Conservation (phyloP, 2,888 invertebrate genomes). For the Oscheius onirici region DNA sequence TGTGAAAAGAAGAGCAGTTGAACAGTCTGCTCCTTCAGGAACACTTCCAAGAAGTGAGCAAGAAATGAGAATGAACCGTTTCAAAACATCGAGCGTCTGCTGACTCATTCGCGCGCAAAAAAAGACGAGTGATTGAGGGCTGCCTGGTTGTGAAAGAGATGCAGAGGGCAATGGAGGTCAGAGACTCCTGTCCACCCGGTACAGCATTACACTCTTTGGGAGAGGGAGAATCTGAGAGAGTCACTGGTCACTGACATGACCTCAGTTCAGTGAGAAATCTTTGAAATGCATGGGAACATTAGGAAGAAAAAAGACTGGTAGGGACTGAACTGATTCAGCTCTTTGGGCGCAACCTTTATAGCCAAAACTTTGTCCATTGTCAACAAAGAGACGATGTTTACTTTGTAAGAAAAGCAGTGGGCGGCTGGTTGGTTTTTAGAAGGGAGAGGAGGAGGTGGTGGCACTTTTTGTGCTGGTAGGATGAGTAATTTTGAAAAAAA, state of each 20-base stretch:
- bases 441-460: not conserved
- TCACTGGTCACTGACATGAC: not conserved
- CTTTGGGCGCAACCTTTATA: not conserved
- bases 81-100: too few species aligned
- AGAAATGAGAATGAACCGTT: too few species aligned
- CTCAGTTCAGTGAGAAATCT: not conserved
- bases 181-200: not conserved
- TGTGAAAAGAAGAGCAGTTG: not conserved
- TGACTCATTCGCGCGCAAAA: not conserved
- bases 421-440: not conserved
- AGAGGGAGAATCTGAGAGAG: not conserved
- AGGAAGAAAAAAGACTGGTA: not conserved
- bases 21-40: not conserved
- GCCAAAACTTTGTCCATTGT: not conserved
- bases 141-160: not conserved
- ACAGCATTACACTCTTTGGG: constrained; percentile 18
- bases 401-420: constrained; percentile 14
- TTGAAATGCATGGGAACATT: not conserved
- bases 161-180: not conserved
- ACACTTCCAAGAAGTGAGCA: too few species aligned
- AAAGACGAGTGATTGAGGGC: not conserved
- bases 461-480: too few species aligned
- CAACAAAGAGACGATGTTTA: constrained; percentile 11
- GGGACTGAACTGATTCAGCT: not conserved
- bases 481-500: too few species aligned